Percentiles rank a stretch among this genome's conserved stretches.
These are phyloP conservation scores for Biston betularia DNA, from an alignment of 2,888 invertebrate species.

Conservation along the genomic window DNA sequence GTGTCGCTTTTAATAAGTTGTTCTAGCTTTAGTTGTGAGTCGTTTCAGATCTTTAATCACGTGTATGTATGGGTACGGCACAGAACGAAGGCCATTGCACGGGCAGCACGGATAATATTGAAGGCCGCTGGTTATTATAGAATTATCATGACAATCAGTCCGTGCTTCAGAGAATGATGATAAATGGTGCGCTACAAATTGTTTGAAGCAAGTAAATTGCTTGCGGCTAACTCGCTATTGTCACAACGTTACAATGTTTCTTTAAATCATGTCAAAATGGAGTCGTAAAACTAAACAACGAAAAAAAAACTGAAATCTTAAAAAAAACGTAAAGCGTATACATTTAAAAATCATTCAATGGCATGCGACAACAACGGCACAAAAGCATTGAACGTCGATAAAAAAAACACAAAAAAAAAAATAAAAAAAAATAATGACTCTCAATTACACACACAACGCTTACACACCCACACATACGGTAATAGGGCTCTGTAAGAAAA, in stretches of 20 bases:
- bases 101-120: too few relatives aligned
- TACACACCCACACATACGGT: constrained; percentile 25
- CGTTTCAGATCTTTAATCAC: neutral
- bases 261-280: neutral
- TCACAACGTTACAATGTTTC: constrained; percentile 1
- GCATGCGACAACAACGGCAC: constrained; percentile 4
- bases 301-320: neutral
- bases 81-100: constrained; percentile 17
- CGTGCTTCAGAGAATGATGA: constrained; percentile 33
- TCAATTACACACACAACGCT: constrained; percentile 20
- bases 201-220: neutral
- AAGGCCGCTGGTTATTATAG: constrained; percentile 16
- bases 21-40: neutral
- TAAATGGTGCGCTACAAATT: constrained; percentile 22
- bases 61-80: neutral
- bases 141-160: constrained; percentile 36
- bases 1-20: too few relatives aligned
- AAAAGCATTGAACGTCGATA: constrained; percentile 5
- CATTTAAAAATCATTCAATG: neutral
- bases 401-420: constrained; percentile 9
- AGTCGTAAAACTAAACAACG: neutral
- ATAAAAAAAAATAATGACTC: constrained; percentile 9
- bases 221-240: constrained; percentile 5
- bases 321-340: neutral
- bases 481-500: constrained; percentile 27